These are phyloP conservation scores for Chrysochloris asiatica DNA, from an alignment of 2,113 vertebrate species.

Conservation along the genomic window DNA sequence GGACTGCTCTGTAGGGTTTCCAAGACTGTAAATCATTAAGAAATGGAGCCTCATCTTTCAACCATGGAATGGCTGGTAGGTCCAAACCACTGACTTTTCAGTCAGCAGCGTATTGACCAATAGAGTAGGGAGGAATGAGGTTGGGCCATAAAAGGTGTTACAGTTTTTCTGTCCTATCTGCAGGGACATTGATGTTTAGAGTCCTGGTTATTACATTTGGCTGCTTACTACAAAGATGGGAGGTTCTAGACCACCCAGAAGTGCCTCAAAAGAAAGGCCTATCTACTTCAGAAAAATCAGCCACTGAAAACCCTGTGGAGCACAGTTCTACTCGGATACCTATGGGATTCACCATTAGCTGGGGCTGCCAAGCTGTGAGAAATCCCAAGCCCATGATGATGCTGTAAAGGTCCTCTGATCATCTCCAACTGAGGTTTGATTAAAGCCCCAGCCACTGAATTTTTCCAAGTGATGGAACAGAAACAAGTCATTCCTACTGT, in stretches of 20 bases:
- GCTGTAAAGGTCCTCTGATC: neutral
- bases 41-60: no score
- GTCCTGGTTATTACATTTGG: neutral
- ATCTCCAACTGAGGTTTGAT: neutral
- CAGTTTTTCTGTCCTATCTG: neutral
- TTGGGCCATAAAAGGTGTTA: neutral
- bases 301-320: neutral
- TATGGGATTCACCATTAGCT: neutral
- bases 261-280: neutral
- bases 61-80: no score
- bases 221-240: neutral
- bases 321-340: neutral
- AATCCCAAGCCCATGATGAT: neutral
- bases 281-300: neutral
- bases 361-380: neutral
- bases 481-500: neutral
- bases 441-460: neutral
- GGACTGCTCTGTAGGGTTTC: no score
- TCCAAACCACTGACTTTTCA: no score
- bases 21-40: no score
- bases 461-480: neutral
- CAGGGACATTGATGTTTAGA: constrained; percentile 4
- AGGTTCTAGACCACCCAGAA: neutral
- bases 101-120: neutral
- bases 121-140: neutral